These are phyloP conservation scores for Ammodramus savannarum DNA, from an alignment of 2,113 vertebrate species.

Conservation along the genomic window DNA sequence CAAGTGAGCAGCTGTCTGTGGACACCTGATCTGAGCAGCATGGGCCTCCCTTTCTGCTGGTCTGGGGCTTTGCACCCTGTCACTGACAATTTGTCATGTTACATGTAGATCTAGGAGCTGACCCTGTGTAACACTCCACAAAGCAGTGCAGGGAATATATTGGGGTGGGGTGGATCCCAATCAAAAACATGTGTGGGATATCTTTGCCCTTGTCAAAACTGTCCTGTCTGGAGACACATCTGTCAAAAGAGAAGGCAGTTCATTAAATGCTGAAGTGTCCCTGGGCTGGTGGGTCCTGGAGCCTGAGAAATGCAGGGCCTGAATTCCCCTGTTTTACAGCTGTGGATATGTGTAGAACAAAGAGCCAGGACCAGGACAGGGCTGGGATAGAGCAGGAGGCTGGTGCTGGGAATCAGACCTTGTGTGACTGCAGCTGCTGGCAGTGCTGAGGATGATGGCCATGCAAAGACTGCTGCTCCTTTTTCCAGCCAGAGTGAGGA, in stretches of 20 bases:
- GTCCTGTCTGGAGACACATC: background rate
- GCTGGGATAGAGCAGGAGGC: background rate
- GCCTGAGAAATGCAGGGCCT: background rate
- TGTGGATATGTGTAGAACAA: background rate
- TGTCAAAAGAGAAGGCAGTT: constrained; percentile 4
- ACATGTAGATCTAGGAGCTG: background rate
- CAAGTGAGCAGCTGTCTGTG: background rate
- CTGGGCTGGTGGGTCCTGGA: background rate
- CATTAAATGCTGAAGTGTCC: background rate
- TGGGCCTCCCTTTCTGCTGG: background rate
- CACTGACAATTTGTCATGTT: constrained; percentile 1
- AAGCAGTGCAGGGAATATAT: background rate
- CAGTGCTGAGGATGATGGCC: rapidly evolving
- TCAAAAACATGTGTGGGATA: background rate
- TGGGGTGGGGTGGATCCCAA: background rate
- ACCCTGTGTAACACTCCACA: background rate
- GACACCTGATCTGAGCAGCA: background rate
- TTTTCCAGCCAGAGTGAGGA: background rate
- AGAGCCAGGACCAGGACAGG: background rate
- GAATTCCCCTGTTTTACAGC: background rate
- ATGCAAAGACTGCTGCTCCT: background rate
- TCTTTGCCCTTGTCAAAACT: constrained; percentile 12
- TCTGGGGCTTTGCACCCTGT: background rate
- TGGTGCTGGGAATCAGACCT: background rate
- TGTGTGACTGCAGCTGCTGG: background rate